Base-by-base conservation (phyloP, 2,888 invertebrate genomes). In the Phalera bucephala region DNA sequence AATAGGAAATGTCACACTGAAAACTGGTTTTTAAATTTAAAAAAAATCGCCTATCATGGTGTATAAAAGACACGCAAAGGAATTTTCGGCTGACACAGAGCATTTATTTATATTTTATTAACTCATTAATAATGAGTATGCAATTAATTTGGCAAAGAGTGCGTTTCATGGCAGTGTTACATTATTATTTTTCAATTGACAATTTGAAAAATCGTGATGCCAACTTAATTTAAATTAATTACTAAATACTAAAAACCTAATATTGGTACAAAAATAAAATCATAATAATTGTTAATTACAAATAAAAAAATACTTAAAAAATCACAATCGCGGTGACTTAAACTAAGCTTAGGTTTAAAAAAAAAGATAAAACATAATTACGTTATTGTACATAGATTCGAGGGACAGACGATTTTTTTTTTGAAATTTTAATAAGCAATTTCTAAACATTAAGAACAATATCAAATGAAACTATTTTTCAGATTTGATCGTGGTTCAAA, bases 251-350 rank as follows among this genome's bases (percentile, higher is more conserved):
- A 60, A 55, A 56, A 57, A 55, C 56, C 60, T 45, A 74, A 66
- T 78, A 70, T 60, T 72, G 76, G 74, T 85, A 86, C 71, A 86
- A 86, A 86, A 85, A 84, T 84, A 84, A 80, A 74, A 63, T 59
- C 77, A 44, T 50, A 56, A 49, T 46, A 9, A 19, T 28, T 11
- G 15, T 42, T 23, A 33, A 46, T 39, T 54, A 52, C 57, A 64
- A 61, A 60, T 64, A 65, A 57, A 65, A 57, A 64, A 69, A 74
- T 75, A 73, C 69, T 70, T 67, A 75, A 65, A 26, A 75, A 83
- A 86, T 86, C 87, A 87, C 86, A 87, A 74, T 79, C 57, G 52
- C 52, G 77, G 83, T 80, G 84, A 80, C 80, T 79, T 81, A 83
- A 41, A 56, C 63, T 67, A 65, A 64, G 53, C 56, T 61, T 65